Evolutionary conservation across 2,888 invertebrate species (phyloP).

Genomic region (Leucoma salicis): DNA sequence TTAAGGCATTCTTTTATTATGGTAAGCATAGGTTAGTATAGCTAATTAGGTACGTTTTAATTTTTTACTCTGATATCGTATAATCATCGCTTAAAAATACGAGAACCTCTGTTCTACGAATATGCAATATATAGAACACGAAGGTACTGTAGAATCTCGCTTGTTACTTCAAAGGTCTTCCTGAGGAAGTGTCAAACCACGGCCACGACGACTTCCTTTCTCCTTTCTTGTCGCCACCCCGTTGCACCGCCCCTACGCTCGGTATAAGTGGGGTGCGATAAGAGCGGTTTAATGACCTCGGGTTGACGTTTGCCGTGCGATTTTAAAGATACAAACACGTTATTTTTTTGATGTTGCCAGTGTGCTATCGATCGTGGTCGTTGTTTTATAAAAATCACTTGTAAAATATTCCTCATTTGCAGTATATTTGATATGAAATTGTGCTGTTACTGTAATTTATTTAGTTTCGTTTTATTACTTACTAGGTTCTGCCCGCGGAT

Average conservation of each 20-base stretch:
- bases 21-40: too few relatives aligned
- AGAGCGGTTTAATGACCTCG: constrained; percentile 63
- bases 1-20: too few relatives aligned
- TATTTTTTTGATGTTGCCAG: too few relatives aligned
- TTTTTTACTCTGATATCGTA: background rate
- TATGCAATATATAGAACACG: constrained; percentile 21
- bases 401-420: too few relatives aligned
- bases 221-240: constrained; percentile 39
- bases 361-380: too few relatives aligned
- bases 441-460: too few relatives aligned
- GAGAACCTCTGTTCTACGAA: background rate
- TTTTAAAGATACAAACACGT: constrained; percentile 74
- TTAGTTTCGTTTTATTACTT: too few relatives aligned
- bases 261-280: constrained; percentile 47
- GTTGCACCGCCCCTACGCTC: constrained; percentile 40
- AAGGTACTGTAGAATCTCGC: constrained; percentile 43
- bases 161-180: constrained; percentile 74
- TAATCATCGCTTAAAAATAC: background rate
- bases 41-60: too few relatives aligned
- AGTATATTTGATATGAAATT: too few relatives aligned
- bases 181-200: constrained; percentile 80
- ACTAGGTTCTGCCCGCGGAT: too few relatives aligned
- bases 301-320: constrained; percentile 70
- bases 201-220: constrained; percentile 70
- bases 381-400: too few relatives aligned